Evolutionary conservation across 2,113 vertebrate genomes (phyloP).

Genomic region (Sialia sialis): DNA sequence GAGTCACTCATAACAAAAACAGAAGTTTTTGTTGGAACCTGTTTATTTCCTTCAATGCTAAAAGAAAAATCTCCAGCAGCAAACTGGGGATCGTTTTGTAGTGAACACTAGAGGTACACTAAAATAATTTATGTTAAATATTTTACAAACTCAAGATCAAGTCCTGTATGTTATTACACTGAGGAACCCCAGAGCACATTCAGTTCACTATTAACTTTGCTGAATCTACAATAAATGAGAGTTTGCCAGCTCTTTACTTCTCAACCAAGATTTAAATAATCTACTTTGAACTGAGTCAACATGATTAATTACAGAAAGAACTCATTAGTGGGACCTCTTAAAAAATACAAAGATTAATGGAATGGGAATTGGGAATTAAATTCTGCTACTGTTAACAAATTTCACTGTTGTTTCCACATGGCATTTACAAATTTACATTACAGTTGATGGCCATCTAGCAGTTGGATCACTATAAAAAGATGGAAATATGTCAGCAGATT

Average conservation of each 20-base stretch:
- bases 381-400: not conserved
- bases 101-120: not conserved
- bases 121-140: not conserved
- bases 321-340: not conserved
- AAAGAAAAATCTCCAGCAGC: not conserved
- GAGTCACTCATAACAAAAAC: not conserved
- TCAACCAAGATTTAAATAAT: not conserved
- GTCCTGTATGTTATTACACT: not conserved
- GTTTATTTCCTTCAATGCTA: not conserved
- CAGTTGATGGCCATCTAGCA: not conserved
- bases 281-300: not conserved
- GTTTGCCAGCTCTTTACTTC: not conserved
- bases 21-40: not conserved
- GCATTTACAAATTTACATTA: not conserved
- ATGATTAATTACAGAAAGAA: constrained; percentile 26
- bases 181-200: not conserved
- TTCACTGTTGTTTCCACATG: not conserved
- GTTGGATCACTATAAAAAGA: not conserved
- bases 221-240: not conserved
- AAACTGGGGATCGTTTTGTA: not conserved
- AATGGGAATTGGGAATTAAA: constrained; percentile 1
- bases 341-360: constrained; percentile 10
- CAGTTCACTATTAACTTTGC: not conserved
- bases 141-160: not conserved
- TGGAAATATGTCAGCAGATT: not conserved